Conservation (phyloP, 2,113 vertebrate species). For the Arvicanthis niloticus region DNA sequence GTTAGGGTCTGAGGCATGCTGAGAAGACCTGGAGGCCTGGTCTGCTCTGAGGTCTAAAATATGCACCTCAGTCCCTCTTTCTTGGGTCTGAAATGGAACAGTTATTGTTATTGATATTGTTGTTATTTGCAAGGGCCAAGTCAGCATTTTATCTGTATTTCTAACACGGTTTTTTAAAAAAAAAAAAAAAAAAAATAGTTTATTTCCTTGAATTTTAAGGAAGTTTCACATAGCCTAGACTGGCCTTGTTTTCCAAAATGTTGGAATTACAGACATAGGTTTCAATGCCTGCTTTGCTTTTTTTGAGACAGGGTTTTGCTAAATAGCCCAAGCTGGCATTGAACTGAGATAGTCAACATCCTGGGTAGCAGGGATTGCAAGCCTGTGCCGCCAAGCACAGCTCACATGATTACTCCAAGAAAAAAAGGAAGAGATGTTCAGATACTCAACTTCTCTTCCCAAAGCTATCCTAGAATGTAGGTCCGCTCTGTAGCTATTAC, state of each 20-base stretch:
- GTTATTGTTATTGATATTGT: neutral
- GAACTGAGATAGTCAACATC: neutral
- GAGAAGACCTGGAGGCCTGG: neutral
- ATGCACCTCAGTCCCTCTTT: too few species aligned
- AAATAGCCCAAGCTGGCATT: neutral
- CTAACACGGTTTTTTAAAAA: neutral
- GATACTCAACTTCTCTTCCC: neutral
- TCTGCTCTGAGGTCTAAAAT: too few species aligned
- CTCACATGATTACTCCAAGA: neutral
- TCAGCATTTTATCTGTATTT: neutral
- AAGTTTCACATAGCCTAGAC: neutral
- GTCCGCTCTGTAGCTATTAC: neutral
- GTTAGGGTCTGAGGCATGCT: neutral
- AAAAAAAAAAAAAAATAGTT: neutral
- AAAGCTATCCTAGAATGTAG: neutral
- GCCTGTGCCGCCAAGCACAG: too few species aligned
- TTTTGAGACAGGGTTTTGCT: neutral
- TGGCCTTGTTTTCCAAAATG: neutral
- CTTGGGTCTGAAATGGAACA: too few species aligned
- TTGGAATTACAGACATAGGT: neutral
- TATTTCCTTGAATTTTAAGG: neutral
- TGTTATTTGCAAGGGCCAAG: neutral
- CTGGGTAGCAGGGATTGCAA: neutral
- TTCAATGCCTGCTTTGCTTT: neutral
- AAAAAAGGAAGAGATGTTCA: neutral